phyloP scores from a whole-genome alignment of 2,888 invertebrate species.

The Aplocera efformata region DNA sequence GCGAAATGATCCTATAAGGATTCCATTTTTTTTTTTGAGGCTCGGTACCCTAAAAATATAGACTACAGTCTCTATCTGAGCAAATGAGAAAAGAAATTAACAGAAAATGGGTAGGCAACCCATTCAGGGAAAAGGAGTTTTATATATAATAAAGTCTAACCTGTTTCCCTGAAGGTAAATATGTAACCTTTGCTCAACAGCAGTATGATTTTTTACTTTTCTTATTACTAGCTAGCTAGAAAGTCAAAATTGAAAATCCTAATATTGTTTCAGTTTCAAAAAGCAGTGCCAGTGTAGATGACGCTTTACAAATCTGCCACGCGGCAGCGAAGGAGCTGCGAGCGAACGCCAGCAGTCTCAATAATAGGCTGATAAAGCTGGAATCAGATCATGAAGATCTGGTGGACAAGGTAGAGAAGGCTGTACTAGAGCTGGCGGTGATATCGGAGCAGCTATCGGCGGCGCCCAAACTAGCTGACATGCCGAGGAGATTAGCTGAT shows the following conservation, averaged over 20 bases:
- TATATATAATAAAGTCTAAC: no score
- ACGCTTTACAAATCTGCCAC: slow-evolving; percentile 86
- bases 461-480: slow-evolving; percentile 80
- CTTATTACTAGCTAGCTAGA: no score
- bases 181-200: no score
- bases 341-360: slow-evolving; percentile 83
- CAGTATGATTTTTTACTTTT: no score
- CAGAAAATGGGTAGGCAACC: no score
- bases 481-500: slow-evolving; percentile 77
- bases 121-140: no score
- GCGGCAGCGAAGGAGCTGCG: slow-evolving; percentile 84
- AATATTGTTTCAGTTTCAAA: slow-evolving; percentile 77
- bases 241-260: background rate
- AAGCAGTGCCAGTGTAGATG: slow-evolving; percentile 84
- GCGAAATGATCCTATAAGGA: no score
- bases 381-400: slow-evolving; percentile 75
- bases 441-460: slow-evolving; percentile 81
- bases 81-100: no score
- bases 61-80: no score
- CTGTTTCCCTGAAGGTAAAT: no score
- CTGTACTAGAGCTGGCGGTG: slow-evolving; percentile 69
- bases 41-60: no score
- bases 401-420: slow-evolving; percentile 54
- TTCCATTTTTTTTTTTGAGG: no score
- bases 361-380: slow-evolving; percentile 77